Evolutionary conservation across 2,113 vertebrate species (phyloP).

Genomic region (Merops nubicus): DNA sequence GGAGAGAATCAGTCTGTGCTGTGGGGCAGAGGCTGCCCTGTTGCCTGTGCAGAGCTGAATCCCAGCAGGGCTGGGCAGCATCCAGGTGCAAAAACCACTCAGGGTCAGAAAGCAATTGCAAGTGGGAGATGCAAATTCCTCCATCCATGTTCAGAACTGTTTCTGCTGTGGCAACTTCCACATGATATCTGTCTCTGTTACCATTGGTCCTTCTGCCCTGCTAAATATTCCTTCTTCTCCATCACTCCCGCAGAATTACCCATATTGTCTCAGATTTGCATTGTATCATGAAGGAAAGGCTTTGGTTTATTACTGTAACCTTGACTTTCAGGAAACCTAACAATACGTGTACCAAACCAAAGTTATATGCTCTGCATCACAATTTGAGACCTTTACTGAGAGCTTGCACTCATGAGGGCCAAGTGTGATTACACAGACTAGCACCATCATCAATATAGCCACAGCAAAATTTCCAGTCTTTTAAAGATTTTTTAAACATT

Average conservation of each 20-base stretch:
- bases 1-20: not conserved
- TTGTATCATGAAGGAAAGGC: not conserved
- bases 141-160: not conserved
- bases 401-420: not conserved
- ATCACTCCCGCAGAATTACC: not conserved
- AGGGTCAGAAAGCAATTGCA: not conserved
- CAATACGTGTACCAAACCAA: not conserved
- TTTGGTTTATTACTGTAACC: not conserved
- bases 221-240: not conserved
- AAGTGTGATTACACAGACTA: not conserved
- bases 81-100: rapidly evolving
- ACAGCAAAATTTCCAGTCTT: not conserved
- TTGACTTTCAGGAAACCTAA: not conserved
- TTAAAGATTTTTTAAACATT: not conserved
- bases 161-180: not conserved
- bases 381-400: not conserved
- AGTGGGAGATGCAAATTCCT: not conserved
- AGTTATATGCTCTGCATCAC: not conserved
- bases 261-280: not conserved
- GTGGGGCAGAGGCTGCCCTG: not conserved
- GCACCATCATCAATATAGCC: not conserved
- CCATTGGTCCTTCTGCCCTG: not conserved
- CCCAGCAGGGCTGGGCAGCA: not conserved
- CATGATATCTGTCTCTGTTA: not conserved
- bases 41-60: not conserved